A percentile compares a stretch with the other conserved stretches of the same genome.
phyloP scores from a whole-genome alignment of 2,797 vertebrate genomes.

The Cetoscarus ocellatus region DNA sequence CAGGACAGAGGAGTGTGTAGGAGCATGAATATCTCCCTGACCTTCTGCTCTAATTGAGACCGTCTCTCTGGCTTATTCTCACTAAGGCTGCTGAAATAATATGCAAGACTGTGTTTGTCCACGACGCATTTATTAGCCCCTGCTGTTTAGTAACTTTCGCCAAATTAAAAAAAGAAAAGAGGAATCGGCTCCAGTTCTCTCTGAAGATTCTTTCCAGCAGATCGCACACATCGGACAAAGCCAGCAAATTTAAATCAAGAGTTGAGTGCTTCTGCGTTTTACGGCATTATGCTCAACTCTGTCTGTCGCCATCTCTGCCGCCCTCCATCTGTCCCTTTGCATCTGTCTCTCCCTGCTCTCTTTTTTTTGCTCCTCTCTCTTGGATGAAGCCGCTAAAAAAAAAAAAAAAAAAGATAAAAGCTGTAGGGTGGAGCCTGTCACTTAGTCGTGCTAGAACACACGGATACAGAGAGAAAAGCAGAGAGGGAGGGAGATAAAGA shows the following conservation, averaged over 20 bases:
- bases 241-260: conserved; percentile 62
- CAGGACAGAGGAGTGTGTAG: conserved; percentile 24
- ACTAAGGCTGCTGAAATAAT: background rate
- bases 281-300: conserved; percentile 60
- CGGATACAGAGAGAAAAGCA: conserved; percentile 48
- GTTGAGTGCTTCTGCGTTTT: conserved; percentile 64
- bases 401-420: conserved; percentile 80
- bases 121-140: conserved; percentile 35
- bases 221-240: conserved; percentile 27
- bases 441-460: conserved; percentile 70
- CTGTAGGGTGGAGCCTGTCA: conserved; percentile 78
- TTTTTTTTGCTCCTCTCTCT: conserved; percentile 53
- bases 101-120: conserved; percentile 20
- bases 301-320: conserved; percentile 62
- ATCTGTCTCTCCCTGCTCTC: conserved; percentile 61
- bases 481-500: conserved; percentile 49
- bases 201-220: conserved; percentile 28
- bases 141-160: conserved; percentile 6
- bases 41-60: conserved; percentile 61
- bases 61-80: conserved; percentile 38
- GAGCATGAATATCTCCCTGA: conserved; percentile 35
- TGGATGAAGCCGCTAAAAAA: conserved; percentile 68
- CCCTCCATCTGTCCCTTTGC: conserved; percentile 73
- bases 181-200: conserved; percentile 45
- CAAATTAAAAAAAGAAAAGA: conserved; percentile 29